Evolutionary conservation across 2,797 vertebrate species (phyloP), one percentile per base, ranked within the genome.

Genomic region (Anguilla marmorata): DNA sequence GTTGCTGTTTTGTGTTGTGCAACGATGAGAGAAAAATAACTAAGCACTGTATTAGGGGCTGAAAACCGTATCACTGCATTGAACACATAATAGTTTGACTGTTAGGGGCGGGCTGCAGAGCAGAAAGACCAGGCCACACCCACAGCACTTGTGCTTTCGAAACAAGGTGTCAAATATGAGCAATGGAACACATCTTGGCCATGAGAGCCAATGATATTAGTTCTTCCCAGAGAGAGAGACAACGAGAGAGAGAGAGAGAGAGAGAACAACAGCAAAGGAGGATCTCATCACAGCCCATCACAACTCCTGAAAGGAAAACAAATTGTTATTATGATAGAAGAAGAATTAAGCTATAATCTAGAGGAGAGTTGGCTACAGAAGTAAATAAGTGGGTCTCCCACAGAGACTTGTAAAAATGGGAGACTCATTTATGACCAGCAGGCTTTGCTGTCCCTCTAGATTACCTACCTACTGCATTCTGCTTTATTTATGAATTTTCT

Each of bases 241-340:
- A 24, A 24, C 50, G 41, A 60, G 19, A 41, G 72, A 66, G 14
- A 12, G 56, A 66, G 24, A 45, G 54, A 86, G 41, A 66, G 63
- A 84, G 58, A 83, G 37, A 84, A 56, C 52, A 37, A 16, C n/a
- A 85, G 27, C 24, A 52, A 33, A 72, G 63, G 30, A 84, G 30
- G 69, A 54, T 56, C 30, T 52, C 69, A 60, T 88, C 80, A 41
- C 84, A 88, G 83, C 87, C 69, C 69, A 60, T 88, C 80, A 54
- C 69, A 88, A 69, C 87, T 33, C 52, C 84, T 88, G 90, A 87
- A 93, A 93, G 91, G 92, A 94, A 94, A 95, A 95, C 93, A 95
- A 94, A 95, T 94, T 93, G 94, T 93, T 94, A 93, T 93, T 93
- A 93, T 94, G 94, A 95, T 95, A 91, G 93, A 93, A 93, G 90